phyloP scores from a whole-genome alignment of 64 coral and sea anemone genomes.

The Montipora capricornis region DNA sequence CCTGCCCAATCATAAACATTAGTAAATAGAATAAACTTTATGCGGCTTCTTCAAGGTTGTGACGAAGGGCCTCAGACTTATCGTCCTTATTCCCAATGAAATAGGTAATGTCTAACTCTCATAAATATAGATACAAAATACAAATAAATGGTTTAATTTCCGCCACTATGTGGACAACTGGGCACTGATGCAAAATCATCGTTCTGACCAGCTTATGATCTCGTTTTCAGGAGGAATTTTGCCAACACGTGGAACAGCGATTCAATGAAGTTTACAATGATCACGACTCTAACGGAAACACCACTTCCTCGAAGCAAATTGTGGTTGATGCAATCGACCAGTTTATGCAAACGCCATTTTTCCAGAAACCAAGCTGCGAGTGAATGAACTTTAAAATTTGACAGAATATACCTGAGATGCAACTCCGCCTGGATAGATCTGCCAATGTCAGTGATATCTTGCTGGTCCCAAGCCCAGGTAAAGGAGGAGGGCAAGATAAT shows the following conservation, averaged over 20 bases:
- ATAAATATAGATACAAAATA: no score
- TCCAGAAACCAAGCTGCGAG: neutral
- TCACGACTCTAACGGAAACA: neutral
- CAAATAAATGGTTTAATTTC: no score
- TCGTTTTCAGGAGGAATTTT: neutral
- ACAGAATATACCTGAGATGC: neutral
- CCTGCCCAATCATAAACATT: no score
- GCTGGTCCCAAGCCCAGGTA: constrained; percentile 4
- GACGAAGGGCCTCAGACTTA: no score
- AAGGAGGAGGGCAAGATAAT: neutral
- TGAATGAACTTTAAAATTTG: neutral
- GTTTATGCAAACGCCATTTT: neutral
- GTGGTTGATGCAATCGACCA: neutral
- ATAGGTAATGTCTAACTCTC: no score
- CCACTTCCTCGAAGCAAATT: neutral
- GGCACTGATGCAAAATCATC: no score
- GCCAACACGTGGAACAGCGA: neutral
- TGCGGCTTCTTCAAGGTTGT: no score
- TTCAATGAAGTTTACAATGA: neutral
- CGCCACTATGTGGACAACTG: no score
- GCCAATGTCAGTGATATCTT: neutral
- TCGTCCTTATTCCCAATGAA: no score
- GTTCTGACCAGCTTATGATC: neutral
- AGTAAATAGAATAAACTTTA: no score
- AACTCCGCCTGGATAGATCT: constrained; percentile 5